Percentiles rank a stretch among this genome's conserved stretches.
phyloP scores from a whole-genome alignment of 2,888 invertebrate genomes.

The Nipponacmea schrenckii region DNA sequence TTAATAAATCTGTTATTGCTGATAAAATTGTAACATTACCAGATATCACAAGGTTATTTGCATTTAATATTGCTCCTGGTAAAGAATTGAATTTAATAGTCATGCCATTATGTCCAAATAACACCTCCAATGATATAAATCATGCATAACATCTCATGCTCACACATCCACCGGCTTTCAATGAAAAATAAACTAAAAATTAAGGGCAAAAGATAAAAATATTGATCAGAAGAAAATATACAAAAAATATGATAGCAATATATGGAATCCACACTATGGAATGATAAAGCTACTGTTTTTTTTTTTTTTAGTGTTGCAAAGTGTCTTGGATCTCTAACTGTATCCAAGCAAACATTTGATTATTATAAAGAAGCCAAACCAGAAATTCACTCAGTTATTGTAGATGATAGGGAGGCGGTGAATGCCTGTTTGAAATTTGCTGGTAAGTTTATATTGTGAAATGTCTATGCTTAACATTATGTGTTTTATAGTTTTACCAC shows the following conservation, averaged over 20 bases:
- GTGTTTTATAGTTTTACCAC: too few species aligned
- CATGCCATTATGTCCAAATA: too few species aligned
- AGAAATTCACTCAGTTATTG: conserved; percentile 65
- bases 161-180: too few species aligned
- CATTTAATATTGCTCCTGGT: conserved; percentile 57
- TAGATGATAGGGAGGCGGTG: conserved; percentile 68
- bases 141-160: too few species aligned
- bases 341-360: conserved; percentile 61
- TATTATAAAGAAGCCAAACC: conserved; percentile 46
- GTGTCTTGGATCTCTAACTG: conserved; percentile 67
- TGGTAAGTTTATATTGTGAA: conserved; percentile 52
- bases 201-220: too few species aligned
- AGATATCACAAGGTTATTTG: conserved; percentile 65
- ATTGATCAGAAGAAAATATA: too few species aligned
- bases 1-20: conserved; percentile 67
- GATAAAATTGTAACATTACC: conserved; percentile 66
- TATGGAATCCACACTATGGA: too few species aligned
- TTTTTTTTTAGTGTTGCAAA: conserved; percentile 66
- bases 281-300: too few species aligned
- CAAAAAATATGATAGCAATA: too few species aligned
- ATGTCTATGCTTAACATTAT: not conserved
- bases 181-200: too few species aligned
- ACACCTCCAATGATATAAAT: too few species aligned
- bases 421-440: conserved; percentile 67
- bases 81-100: not conserved